A percentile compares a stretch with the other conserved stretches of the same genome.
Evolutionary conservation across 2,113 vertebrate species (phyloP).

Genomic region (Brevimyrus niger): DNA sequence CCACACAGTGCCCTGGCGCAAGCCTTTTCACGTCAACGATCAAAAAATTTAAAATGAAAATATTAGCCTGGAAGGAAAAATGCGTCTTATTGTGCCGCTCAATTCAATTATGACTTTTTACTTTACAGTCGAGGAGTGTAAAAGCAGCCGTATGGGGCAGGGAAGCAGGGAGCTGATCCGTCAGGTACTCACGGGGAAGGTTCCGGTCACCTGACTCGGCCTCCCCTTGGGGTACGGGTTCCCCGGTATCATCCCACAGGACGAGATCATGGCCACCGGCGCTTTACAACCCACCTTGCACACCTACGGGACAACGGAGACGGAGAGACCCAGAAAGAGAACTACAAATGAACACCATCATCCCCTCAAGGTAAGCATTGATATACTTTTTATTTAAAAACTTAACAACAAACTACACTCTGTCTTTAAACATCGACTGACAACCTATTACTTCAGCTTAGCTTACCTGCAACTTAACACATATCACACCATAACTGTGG

Average conservation of each 20-base stretch:
- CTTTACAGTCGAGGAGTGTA: not conserved
- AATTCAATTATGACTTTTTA: not conserved
- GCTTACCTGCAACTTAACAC: not conserved
- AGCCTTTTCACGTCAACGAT: not conserved
- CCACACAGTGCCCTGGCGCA: not conserved
- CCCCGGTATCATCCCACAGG: constrained; percentile 94
- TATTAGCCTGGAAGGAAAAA: not conserved
- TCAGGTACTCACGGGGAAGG: constrained; percentile 77
- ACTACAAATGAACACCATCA: not conserved
- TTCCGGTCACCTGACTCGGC: constrained; percentile 85
- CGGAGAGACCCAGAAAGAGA: not conserved
- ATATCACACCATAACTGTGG: not conserved
- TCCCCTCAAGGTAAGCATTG: not conserved
- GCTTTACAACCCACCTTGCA: constrained; percentile 94
- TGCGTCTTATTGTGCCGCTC: not conserved
- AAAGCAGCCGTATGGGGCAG: not conserved
- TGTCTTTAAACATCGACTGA: not conserved
- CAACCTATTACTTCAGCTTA: not conserved
- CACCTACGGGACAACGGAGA: constrained; percentile 62
- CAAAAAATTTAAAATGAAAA: not conserved
- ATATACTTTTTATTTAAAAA: not conserved
- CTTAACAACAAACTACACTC: not conserved
- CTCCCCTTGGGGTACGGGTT: constrained; percentile 96
- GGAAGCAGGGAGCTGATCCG: not conserved
- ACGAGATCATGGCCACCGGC: constrained; percentile 94